Conservation (phyloP, 2,888 invertebrate genomes). For the Hemaris fuciformis region DNA sequence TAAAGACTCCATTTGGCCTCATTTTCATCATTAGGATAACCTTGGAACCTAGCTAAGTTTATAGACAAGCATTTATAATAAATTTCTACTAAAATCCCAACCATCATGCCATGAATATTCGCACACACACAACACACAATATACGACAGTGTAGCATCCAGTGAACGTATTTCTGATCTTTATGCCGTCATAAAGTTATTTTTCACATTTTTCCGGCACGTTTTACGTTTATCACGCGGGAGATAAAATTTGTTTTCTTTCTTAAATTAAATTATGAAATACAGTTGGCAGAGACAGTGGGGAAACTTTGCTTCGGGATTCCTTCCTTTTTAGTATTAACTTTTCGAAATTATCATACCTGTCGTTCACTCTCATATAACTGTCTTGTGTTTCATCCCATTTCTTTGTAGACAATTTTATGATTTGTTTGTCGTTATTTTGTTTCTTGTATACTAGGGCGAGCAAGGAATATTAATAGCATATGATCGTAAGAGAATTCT, state of each 20-base stretch:
- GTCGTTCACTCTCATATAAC: neutral
- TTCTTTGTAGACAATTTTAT: neutral
- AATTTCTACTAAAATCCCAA: no score
- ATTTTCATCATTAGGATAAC: no score
- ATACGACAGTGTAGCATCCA: neutral
- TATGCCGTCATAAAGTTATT: slow-evolving; percentile 2
- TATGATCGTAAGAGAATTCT: no score
- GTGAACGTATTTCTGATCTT: neutral
- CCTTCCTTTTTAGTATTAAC: neutral
- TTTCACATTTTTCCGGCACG: neutral
- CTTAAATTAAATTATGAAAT: slow-evolving; percentile 5
- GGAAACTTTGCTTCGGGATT: neutral
- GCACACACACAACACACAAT: neutral
- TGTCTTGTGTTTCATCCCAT: neutral
- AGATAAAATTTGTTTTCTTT: neutral
- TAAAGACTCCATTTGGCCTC: no score
- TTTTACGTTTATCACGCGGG: neutral
- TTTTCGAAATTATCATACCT: neutral
- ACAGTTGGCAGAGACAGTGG: neutral
- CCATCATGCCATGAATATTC: no score
- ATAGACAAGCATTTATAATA: no score
- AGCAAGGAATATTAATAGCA: no score
- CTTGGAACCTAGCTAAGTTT: no score
- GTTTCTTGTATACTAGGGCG: no score
- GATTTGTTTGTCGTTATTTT: no score